These are phyloP conservation scores for Catharus bicknelli DNA, from an alignment of 2,113 vertebrate species.

Conservation along the genomic window DNA sequence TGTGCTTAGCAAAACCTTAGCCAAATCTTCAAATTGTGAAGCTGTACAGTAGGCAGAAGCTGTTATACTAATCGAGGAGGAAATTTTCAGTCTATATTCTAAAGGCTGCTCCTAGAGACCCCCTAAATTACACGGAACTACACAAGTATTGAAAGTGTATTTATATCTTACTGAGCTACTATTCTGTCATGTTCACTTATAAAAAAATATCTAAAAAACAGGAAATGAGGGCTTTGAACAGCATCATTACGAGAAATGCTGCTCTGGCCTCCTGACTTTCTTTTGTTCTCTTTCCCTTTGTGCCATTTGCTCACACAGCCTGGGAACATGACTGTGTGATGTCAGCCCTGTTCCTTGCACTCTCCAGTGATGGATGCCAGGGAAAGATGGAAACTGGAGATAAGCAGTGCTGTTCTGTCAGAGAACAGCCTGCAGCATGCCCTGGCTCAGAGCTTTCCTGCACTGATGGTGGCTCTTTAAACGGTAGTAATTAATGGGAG, in stretches of 20 bases:
- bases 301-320: background rate
- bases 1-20: background rate
- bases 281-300: background rate
- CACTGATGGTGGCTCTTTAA: background rate
- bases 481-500: background rate
- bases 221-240: background rate
- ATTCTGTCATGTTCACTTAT: fast-evolving
- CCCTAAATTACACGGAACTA: background rate
- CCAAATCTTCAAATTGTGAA: background rate
- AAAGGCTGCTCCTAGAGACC: background rate
- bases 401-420: background rate
- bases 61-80: background rate
- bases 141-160: background rate
- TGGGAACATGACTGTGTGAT: fast-evolving
- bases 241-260: background rate
- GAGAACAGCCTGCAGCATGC: background rate
- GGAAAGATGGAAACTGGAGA: background rate
- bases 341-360: background rate
- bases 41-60: background rate
- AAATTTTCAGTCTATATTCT: background rate
- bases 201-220: background rate
- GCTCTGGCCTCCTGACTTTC: background rate
- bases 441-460: background rate
- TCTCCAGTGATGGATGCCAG: background rate
- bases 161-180: background rate